Conservation (phyloP, 35 echinoderm and acorn worm species). For the Stichopus chloronotus region DNA sequence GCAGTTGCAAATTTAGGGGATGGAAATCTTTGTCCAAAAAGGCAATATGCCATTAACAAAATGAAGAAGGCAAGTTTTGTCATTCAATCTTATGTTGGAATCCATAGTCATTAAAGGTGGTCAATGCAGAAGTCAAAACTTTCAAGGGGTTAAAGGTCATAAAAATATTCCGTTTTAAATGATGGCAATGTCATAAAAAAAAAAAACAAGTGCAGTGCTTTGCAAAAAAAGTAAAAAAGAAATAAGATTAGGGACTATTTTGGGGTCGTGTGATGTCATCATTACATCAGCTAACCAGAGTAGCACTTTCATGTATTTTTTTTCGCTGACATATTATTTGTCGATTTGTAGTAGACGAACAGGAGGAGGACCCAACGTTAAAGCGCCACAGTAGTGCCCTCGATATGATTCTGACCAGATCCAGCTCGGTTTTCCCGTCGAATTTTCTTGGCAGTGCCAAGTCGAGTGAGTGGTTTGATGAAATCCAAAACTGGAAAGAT, state of each 20-base stretch:
- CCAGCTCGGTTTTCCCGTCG: conserved; percentile 47
- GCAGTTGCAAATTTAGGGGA: too few relatives aligned
- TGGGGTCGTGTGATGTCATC: not conserved
- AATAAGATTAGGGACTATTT: not conserved
- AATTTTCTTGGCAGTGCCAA: conserved; percentile 53
- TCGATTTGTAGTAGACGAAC: conserved; percentile 42
- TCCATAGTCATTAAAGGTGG: too few relatives aligned
- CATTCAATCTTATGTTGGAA: too few relatives aligned
- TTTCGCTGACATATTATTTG: conserved; percentile 41
- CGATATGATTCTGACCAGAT: conserved; percentile 54
- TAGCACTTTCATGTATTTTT: not conserved
- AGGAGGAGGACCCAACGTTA: conserved; percentile 25
- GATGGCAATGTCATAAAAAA: too few relatives aligned
- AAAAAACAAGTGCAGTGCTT: too few relatives aligned
- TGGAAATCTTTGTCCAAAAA: too few relatives aligned
- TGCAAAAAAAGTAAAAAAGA: not conserved
- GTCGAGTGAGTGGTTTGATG: conserved; percentile 38
- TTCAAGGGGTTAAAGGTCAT: too few relatives aligned
- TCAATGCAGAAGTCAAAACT: too few relatives aligned
- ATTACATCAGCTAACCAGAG: not conserved
- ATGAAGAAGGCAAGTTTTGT: too few relatives aligned
- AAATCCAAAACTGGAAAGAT: not conserved
- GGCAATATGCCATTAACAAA: too few relatives aligned
- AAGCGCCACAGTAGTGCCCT: conserved; percentile 62
- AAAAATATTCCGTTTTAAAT: too few relatives aligned